Percentiles rank a stretch among this genome's conserved stretches.
Conservation (phyloP, 2,888 invertebrate species). For the Tachina lurida region DNA sequence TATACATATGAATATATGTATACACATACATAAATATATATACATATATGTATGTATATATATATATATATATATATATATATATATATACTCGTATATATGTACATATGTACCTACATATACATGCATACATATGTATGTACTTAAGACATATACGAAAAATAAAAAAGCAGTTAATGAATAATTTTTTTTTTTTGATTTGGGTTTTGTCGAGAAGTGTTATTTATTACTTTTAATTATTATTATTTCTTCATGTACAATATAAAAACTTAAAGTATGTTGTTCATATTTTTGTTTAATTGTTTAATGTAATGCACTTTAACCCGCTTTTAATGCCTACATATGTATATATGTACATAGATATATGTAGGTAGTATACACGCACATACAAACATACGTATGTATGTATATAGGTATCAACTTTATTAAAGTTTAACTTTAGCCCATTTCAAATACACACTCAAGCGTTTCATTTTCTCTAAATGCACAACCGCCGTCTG, state of each 20-base stretch:
- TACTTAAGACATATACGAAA: not conserved
- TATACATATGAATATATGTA: too few species aligned
- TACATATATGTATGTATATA: too few species aligned
- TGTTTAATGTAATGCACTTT: not conserved
- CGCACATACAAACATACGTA: too few species aligned
- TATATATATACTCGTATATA: too few species aligned
- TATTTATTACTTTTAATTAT: not conserved
- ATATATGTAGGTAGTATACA: too few species aligned
- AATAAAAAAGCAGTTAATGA: too few species aligned
- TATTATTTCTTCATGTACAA: not conserved
- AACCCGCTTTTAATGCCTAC: not conserved
- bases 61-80: too few species aligned
- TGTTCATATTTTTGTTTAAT: constrained; percentile 4
- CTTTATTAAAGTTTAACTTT: constrained; percentile 40
- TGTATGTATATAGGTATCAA: not conserved
- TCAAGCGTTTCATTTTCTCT: constrained; percentile 28
- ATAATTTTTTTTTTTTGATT: too few species aligned
- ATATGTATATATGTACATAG: not conserved
- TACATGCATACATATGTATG: not conserved
- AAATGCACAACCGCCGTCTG: constrained; percentile 29
- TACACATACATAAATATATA: too few species aligned
- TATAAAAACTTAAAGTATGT: not conserved
- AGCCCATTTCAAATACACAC: constrained; percentile 8
- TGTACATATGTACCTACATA: too few species aligned
- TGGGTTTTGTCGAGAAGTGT: not conserved